Conservation (phyloP, 2,888 invertebrate genomes). For the Lasioglossum marginatum region DNA sequence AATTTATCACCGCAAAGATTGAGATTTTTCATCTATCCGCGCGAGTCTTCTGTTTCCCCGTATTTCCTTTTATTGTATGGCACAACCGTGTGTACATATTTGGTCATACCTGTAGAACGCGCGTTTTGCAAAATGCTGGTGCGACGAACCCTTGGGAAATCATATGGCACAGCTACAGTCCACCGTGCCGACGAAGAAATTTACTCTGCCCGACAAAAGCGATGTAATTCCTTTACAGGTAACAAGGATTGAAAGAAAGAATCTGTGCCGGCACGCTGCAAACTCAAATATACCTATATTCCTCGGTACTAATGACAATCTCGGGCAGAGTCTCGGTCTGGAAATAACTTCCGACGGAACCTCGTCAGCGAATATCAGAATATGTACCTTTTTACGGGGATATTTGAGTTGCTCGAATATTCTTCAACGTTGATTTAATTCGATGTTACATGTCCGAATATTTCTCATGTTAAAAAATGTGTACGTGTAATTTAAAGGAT, state of each 20-base stretch:
- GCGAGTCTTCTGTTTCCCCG: slow-evolving; percentile 12
- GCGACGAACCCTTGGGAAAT: slow-evolving; percentile 67
- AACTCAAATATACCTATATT: slow-evolving; percentile 1
- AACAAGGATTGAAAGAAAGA: slow-evolving; percentile 62
- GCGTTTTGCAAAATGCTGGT: slow-evolving; percentile 63
- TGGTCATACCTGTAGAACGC: slow-evolving; percentile 53
- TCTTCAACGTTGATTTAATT: neutral
- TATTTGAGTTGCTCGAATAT: neutral
- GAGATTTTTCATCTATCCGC: slow-evolving; percentile 26
- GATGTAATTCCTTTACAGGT: slow-evolving; percentile 54
- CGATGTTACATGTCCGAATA: neutral
- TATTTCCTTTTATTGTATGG: slow-evolving; percentile 36
- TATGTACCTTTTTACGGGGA: neutral
- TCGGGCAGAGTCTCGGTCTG: neutral
- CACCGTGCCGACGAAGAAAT: slow-evolving; percentile 55
- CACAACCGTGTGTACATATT: slow-evolving; percentile 52
- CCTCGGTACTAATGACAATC: neutral
- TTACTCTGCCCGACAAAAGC: slow-evolving; percentile 63
- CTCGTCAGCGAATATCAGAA: neutral
- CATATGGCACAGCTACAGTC: slow-evolving; percentile 54
- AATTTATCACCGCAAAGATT: slow-evolving; percentile 26
- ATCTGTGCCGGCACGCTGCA: slow-evolving; percentile 22
- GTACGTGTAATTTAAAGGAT: too few relatives aligned
- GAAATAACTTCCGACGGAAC: neutral
- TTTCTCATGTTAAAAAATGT: neutral